Percentiles rank a stretch among this genome's conserved stretches.
These are phyloP conservation scores for Orbicella faveolata DNA, from an alignment of 64 coral and sea anemone species.

Conservation along the genomic window DNA sequence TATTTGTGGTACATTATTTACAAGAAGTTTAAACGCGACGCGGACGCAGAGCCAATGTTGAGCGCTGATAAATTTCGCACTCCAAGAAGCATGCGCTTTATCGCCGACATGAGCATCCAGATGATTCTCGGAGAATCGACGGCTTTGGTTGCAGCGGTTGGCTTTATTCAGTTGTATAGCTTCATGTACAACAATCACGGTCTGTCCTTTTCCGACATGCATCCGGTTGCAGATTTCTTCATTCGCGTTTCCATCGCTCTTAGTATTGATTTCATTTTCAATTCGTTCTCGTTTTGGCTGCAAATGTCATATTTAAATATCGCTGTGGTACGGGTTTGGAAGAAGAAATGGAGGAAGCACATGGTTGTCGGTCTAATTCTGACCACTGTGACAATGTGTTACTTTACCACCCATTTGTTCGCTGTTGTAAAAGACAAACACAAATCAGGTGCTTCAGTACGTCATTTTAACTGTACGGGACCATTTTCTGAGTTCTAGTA, in stretches of 20 bases:
- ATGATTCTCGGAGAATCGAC: constrained; percentile 75
- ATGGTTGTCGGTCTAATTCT: constrained; percentile 48
- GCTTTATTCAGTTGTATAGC: constrained; percentile 55
- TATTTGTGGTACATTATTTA: constrained; percentile 76
- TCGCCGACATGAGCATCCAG: constrained; percentile 77
- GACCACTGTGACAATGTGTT: constrained; percentile 49
- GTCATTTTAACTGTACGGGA: neutral
- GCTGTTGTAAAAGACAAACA: constrained; percentile 43
- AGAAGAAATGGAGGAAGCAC: constrained; percentile 52
- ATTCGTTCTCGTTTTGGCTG: constrained; percentile 59
- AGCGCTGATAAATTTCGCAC: constrained; percentile 44
- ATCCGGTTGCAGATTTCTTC: constrained; percentile 25
- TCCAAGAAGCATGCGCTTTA: constrained; percentile 69
- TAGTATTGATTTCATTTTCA: constrained; percentile 61
- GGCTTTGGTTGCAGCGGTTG: constrained; percentile 66
- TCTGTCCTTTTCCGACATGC: constrained; percentile 6
- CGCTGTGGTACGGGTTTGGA: constrained; percentile 51
- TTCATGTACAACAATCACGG: constrained; percentile 48
- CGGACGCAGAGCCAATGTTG: neutral
- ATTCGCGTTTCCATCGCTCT: constrained; percentile 42
- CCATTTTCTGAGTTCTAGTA: constrained; percentile 4
- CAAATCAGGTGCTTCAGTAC: neutral
- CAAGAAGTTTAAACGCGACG: constrained; percentile 43
- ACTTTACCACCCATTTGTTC: constrained; percentile 51
- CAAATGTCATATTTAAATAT: constrained; percentile 66